Conservation (phyloP, 2,797 vertebrate species). For the Dermochelys coriacea region DNA sequence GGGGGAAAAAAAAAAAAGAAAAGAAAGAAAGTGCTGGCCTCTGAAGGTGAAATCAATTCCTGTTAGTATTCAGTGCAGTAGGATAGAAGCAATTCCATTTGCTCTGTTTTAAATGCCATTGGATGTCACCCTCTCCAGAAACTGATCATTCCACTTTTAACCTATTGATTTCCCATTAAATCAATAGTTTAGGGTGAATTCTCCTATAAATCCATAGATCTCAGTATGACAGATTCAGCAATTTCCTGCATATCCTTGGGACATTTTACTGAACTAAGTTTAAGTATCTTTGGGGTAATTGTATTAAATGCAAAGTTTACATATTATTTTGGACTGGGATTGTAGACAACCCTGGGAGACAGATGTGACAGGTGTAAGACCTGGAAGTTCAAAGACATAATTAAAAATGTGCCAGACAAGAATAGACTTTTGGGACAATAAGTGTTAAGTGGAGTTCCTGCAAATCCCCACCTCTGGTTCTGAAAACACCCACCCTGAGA, state of each 20-base stretch:
- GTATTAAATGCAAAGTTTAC: not conserved
- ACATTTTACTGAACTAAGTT: not conserved
- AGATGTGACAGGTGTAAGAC: not conserved
- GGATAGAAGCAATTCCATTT: constrained; percentile 8
- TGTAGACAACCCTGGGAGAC: not conserved
- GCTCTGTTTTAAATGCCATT: constrained; percentile 42
- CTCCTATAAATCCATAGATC: not conserved
- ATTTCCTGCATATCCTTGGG: not conserved
- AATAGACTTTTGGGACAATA: not conserved
- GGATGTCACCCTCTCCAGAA: constrained; percentile 32
- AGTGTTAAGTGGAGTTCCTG: not conserved
- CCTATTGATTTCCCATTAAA: constrained; percentile 22
- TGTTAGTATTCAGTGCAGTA: not conserved
- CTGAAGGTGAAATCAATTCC: constrained; percentile 44
- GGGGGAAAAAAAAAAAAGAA: not conserved
- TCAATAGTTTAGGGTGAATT: not conserved
- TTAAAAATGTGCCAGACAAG: not conserved
- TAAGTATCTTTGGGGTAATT: not conserved
- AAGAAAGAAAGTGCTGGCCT: not conserved
- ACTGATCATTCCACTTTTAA: constrained; percentile 29
- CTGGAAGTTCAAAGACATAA: not conserved
- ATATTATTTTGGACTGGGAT: not conserved
- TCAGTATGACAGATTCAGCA: not conserved
- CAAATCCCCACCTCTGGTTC: not conserved
- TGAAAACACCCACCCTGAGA: not conserved